Percentiles rank a stretch among this genome's conserved stretches.
Conservation (phyloP, 2,113 vertebrate species). For the Paramisgurnus dabryanus region DNA sequence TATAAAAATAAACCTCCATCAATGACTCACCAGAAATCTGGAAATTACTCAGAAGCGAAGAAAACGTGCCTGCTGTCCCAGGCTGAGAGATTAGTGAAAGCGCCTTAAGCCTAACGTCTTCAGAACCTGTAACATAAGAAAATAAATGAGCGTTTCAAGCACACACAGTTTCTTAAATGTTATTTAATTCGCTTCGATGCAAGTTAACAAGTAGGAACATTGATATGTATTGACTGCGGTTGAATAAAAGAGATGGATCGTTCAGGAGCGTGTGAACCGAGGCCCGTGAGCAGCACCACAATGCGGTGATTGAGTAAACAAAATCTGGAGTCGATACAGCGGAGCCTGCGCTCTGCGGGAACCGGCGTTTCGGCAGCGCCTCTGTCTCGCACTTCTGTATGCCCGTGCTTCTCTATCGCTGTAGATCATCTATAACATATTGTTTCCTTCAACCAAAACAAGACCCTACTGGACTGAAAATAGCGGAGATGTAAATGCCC, state of each 20-base stretch:
- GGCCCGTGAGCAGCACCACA: background rate
- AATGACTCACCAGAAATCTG: conserved; percentile 28
- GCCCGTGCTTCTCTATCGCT: background rate
- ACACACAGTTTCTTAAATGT: background rate
- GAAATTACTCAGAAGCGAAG: background rate
- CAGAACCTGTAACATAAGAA: conserved; percentile 11
- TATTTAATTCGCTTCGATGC: background rate
- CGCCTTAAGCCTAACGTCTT: background rate
- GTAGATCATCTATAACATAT: background rate
- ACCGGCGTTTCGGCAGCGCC: background rate
- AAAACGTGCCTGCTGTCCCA: conserved; percentile 3
- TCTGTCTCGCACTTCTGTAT: conserved; percentile 10
- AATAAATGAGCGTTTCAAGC: background rate
- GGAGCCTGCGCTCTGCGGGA: conserved; percentile 12
- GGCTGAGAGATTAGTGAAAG: background rate
- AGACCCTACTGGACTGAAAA: conserved; percentile 2
- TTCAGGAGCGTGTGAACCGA: background rate
- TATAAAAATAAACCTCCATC: background rate
- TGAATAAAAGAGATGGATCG: background rate
- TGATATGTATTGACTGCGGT: conserved; percentile 16
- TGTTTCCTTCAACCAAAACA: conserved; percentile 2
- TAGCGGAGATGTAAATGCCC: background rate
- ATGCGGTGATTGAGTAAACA: conserved; percentile 12
- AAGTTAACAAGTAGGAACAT: conserved; percentile 2
- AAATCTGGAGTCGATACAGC: conserved; percentile 17